phyloP scores from a whole-genome alignment of 2,113 vertebrate species.

The Microtus pennsylvanicus region DNA sequence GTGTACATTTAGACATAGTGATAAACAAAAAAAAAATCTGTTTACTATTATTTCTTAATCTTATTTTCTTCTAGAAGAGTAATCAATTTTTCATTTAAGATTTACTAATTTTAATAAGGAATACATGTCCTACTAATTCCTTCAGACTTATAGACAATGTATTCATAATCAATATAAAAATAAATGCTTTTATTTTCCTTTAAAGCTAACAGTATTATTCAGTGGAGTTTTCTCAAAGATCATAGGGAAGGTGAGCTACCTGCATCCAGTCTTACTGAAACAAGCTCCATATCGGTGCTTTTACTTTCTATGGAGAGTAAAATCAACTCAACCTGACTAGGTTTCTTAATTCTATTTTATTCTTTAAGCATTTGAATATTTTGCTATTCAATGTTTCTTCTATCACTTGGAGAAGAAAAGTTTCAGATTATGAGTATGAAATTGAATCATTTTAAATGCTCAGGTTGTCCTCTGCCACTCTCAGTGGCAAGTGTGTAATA shows the following conservation, averaged over 20 bases:
- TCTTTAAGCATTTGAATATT: background rate
- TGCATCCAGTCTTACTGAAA: background rate
- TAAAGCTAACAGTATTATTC: background rate
- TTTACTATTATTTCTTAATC: conserved; percentile 39
- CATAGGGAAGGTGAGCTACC: background rate
- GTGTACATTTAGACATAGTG: conserved; percentile 40
- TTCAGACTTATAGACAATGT: background rate
- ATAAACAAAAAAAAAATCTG: conserved; percentile 31
- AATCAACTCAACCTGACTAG: background rate
- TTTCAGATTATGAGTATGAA: conserved; percentile 42
- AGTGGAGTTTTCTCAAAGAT: background rate
- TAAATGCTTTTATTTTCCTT: background rate
- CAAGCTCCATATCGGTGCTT: background rate
- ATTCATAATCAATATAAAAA: background rate
- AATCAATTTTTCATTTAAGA: conserved; percentile 36
- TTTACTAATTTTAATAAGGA: background rate
- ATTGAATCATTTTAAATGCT: background rate
- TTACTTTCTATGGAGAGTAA: background rate
- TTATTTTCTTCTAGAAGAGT: background rate
- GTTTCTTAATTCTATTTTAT: background rate
- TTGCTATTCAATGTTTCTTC: background rate
- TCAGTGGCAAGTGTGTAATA: background rate
- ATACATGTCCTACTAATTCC: background rate
- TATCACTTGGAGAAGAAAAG: background rate
- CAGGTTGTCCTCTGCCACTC: background rate